phyloP scores from a whole-genome alignment of 2,888 invertebrate species.

The Acanthosepion esculentum region DNA sequence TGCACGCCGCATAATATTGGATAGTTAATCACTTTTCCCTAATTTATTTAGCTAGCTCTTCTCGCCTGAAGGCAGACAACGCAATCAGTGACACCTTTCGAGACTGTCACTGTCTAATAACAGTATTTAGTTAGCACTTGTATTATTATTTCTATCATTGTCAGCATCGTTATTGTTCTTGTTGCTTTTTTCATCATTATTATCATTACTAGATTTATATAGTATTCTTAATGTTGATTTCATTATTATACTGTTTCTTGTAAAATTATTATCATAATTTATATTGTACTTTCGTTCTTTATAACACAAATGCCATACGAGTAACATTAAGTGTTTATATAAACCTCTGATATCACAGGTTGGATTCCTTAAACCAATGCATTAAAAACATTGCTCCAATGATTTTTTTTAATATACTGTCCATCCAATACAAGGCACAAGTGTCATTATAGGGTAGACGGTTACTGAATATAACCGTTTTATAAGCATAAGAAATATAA shows the following conservation, averaged over 20 bases:
- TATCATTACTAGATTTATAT: background rate
- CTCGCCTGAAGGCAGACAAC: background rate
- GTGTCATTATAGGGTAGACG: too few species aligned
- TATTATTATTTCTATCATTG: background rate
- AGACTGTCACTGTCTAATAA: background rate
- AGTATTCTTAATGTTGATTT: background rate
- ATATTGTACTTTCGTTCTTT: too few species aligned
- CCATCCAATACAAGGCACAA: too few species aligned
- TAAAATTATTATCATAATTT: too few species aligned
- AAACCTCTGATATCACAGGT: too few species aligned
- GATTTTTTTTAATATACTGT: too few species aligned
- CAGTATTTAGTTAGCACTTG: slow-evolving; percentile 18
- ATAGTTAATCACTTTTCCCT: slow-evolving; percentile 13
- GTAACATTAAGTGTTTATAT: too few species aligned
- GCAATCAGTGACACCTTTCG: slow-evolving; percentile 1
- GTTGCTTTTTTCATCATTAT: background rate
- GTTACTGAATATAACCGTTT: too few species aligned
- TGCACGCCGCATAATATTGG: slow-evolving; percentile 4
- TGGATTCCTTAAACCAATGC: too few species aligned
- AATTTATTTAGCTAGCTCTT: background rate
- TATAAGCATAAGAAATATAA: too few species aligned
- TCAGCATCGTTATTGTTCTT: background rate
- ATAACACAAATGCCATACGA: too few species aligned
- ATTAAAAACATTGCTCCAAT: too few species aligned
- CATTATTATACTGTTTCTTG: background rate